These are phyloP conservation scores for Zophobas morio DNA, from an alignment of 1,140 invertebrate genomes.

Conservation along the genomic window DNA sequence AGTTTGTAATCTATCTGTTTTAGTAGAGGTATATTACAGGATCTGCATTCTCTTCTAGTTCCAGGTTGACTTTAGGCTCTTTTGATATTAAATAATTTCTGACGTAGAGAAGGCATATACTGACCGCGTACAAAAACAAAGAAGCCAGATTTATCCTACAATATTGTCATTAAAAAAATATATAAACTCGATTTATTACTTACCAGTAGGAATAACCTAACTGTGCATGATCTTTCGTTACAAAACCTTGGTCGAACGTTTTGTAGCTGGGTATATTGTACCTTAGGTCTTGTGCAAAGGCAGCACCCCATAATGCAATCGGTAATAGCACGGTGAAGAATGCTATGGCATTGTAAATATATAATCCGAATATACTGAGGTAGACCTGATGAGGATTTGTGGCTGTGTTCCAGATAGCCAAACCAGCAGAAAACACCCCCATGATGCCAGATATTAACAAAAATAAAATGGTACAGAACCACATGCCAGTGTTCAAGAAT, in stretches of 20 bases:
- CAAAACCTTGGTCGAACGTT: constrained; percentile 37
- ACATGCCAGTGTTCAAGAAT: constrained; percentile 61
- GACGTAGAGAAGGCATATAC: constrained; percentile 41
- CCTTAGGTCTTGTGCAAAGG: constrained; percentile 48
- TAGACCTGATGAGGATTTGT: constrained; percentile 57
- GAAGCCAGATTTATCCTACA: constrained; percentile 49
- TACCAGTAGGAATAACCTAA: constrained; percentile 56
- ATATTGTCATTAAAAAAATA: constrained; percentile 16
- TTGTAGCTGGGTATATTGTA: constrained; percentile 31
- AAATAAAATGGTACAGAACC: constrained; percentile 58
- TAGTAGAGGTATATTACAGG: constrained; percentile 44
- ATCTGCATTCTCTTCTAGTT: constrained; percentile 44
- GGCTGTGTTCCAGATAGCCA: constrained; percentile 59
- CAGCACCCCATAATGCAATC: constrained; percentile 51
- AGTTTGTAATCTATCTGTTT: background rate
- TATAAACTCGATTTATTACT: background rate
- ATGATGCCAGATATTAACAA: constrained; percentile 54
- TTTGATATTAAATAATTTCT: constrained; percentile 48
- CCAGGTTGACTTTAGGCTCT: constrained; percentile 44
- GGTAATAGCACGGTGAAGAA: constrained; percentile 30
- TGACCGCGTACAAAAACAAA: constrained; percentile 35
- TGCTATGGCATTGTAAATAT: constrained; percentile 53
- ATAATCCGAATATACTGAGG: constrained; percentile 57
- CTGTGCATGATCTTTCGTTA: constrained; percentile 12
- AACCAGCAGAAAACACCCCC: constrained; percentile 53